These are phyloP conservation scores for Lymantria monacha DNA, from an alignment of 2,888 invertebrate genomes.

Conservation along the genomic window DNA sequence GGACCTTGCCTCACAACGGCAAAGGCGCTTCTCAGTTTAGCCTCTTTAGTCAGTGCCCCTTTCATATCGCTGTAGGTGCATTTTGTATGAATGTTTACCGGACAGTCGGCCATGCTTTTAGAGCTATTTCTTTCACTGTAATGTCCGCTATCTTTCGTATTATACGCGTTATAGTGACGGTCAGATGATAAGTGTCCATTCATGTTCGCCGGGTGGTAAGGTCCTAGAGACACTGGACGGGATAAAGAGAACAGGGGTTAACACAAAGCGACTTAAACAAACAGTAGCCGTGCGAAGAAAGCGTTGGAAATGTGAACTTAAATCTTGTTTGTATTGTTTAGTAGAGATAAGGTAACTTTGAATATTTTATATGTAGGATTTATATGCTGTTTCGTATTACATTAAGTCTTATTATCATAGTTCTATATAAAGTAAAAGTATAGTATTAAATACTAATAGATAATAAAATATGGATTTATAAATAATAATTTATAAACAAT, in stretches of 20 bases:
- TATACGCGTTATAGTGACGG: slow-evolving; percentile 77
- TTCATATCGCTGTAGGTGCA: slow-evolving; percentile 68
- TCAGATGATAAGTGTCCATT: slow-evolving; percentile 74
- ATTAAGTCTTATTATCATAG: too few species aligned
- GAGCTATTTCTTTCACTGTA: slow-evolving; percentile 75
- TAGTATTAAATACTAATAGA: too few species aligned
- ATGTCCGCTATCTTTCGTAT: slow-evolving; percentile 77
- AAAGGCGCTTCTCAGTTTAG: slow-evolving; percentile 84
- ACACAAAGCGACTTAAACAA: slow-evolving; percentile 77
- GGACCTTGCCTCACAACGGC: slow-evolving; percentile 84
- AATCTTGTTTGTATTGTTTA: slow-evolving; percentile 43
- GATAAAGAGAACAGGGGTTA: slow-evolving; percentile 68
- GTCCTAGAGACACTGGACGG: slow-evolving; percentile 76
- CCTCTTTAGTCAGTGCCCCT: slow-evolving; percentile 69
- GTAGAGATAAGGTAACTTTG: slow-evolving; percentile 27
- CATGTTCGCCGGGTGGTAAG: slow-evolving; percentile 75
- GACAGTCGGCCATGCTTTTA: slow-evolving; percentile 70
- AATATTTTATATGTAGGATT: not conserved
- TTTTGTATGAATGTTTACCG: slow-evolving; percentile 78
- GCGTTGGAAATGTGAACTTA: slow-evolving; percentile 51
- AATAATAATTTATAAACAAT: too few species aligned
- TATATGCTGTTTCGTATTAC: too few species aligned
- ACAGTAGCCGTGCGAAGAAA: slow-evolving; percentile 53
- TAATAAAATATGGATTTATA: too few species aligned
- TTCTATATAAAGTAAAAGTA: too few species aligned